Base-by-base conservation (phyloP, 2,888 invertebrate species). In the Drosophila lutescens region DNA sequence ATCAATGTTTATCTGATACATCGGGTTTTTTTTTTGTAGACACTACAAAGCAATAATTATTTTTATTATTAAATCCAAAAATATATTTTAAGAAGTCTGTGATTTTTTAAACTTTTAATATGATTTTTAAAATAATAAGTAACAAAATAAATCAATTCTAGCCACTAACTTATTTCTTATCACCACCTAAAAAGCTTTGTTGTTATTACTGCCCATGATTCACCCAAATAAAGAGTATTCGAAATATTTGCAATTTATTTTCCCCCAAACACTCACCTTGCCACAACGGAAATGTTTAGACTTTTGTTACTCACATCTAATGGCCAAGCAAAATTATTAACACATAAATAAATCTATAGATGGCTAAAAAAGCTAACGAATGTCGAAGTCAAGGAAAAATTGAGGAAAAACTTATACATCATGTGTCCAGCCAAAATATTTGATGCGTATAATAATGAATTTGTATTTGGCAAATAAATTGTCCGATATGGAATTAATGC, bases 401-500 rank as follows among this genome's bases (percentile, higher is more conserved):
- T 60, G 47, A 62, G 70, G 68, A 69, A 77, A 69, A 69, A 70
- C 66, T 17, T 12, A 32, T 15, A 47, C 30, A 26, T 55, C 30
- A 26, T 55, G 46, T 56, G 60, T 61, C 46, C 54, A 46, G 20
- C 9, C 20, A 44, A 59, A 71, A 66, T 57, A 72, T 66, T 66
- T 68, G 78, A 76, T 60, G 78, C 85, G 82, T 57, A 75, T 78
- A 82, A 78, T 75, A 86, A 83, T 75, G 62, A 77, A 77, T 80
- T 82, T 77, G 78, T 82, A 61, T 86, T 83, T 74, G 76, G 58
- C 70, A 77, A 86, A 79, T 76, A 68, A 83, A 79, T 76, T 72
- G 80, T 66, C 78, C 67, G 69, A 70, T 76, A 62, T 77, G 71
- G 69, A 73, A 78, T 68, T 78, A 79, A 86, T 83, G 78, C 79